Evolutionary conservation across 1,140 invertebrate species (phyloP), one percentile per base, ranked within the genome.

Genomic region (Ceratosolen solmsi): DNA sequence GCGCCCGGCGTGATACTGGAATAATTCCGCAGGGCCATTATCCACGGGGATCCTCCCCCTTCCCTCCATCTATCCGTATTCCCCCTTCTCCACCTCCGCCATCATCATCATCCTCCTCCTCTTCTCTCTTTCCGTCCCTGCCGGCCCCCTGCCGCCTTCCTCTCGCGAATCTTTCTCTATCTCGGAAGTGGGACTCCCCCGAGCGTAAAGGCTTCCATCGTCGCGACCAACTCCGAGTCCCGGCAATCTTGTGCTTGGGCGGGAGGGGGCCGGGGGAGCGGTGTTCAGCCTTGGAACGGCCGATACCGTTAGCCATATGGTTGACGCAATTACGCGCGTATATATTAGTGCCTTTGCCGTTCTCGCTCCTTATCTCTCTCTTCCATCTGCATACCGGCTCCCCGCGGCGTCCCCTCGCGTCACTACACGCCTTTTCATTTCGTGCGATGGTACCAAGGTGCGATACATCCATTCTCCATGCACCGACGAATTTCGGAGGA

Each of bases 261-360:
- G 58, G 38, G 3, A 22, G 38, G 20, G 70, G 20, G 46, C 0
- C 15, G n/a, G 60, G 11, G 33, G n/a, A 68, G 33, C 63, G 63
- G 74, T 76, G 74, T 30, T 41, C 58, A 76, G 38, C 58, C 58
- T 76, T 76, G 58, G 74, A 76, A 76, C 74, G 74, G 38, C 36
- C n/a, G 27, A 30, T 60, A 76, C 74, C 74, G 74, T 76, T 76
- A 72, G 41, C 46, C 41, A 51, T 51, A 72, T 51, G 46, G 70
- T 72, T 72, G 70, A 76, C 58, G 74, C 74, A 60, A 65, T 38
- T 63, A 27, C 56, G 11, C 22, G 54, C 17, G 9, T 25, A 9
- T 68, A n/a, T 38, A 38, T 68, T 68, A 38, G 63, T 58, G 33
- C 20, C 27, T 22, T 4, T n/a, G 30, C 15, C 36, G 25, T 75